Base-by-base conservation (phyloP, 2,888 invertebrate genomes). In the Leptothorax acervorum region DNA sequence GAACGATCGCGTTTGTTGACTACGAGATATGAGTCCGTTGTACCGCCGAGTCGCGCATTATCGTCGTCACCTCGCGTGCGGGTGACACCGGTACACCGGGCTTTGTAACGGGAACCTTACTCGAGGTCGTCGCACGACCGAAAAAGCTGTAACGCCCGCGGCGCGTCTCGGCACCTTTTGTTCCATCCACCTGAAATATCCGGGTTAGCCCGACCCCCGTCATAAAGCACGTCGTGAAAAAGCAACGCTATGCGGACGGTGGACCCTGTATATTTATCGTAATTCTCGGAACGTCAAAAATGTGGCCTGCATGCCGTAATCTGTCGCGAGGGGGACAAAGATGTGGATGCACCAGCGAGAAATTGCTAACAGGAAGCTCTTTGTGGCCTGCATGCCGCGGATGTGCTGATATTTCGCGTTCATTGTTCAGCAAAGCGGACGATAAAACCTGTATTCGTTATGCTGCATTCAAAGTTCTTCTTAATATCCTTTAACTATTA, bases 111-210 rank as follows among this genome's bases (percentile, higher is more conserved):
- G 78, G 68, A 78, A 78, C 28, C 31, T 11, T 31, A 18, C 28
- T 6, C 42, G 55, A 78, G 78, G 68, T 78, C 55, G 68, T 57
- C 78, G 57, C 57, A 68, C 68, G 66, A 42, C 68, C 42, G 55
- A 78, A 76, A 63, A 68, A 31, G 28, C 15, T 9, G 12, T 31
- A 45, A 60, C 31, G 31, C 8, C 48, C 45, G 12, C 12, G 28
- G 39, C 0, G n/a, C 35, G n/a, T 62, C 11, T 15, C 51, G 23
- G 9, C 28, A 28, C 53, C 39, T 55, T 35, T 68, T 66, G 28
- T 68, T 31, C 31, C 3, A 11, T 55, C 55, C n/a, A 35, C 35
- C n/a, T 51, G 23, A 23, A 48, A 42, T 62, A 23, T 35, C n/a
- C 35, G 4, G 48, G 65, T 31, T 70, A 65, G 9, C 8, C 23